These are phyloP conservation scores for Eunapius fragilis DNA, from an alignment of 37 sponge, comb jelly and placozoan species.

Conservation along the genomic window DNA sequence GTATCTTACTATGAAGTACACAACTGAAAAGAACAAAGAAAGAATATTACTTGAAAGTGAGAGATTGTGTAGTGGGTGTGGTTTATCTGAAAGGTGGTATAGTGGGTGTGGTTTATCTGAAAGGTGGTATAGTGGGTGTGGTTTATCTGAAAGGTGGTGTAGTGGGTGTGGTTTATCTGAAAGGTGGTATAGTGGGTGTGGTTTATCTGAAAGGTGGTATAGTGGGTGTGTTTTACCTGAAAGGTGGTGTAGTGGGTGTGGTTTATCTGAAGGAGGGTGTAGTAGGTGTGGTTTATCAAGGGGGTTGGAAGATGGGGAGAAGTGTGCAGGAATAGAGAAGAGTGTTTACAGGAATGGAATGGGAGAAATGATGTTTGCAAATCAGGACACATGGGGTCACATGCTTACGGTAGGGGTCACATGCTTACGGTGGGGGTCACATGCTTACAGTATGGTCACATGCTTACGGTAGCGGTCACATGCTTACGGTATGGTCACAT, in stretches of 20 bases:
- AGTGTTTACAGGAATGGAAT: too few relatives aligned
- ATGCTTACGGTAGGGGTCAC: too few relatives aligned
- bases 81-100: background rate
- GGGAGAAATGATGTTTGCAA: too few relatives aligned
- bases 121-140: background rate
- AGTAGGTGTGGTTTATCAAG: too few relatives aligned
- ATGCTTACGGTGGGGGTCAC: too few relatives aligned
- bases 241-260: background rate
- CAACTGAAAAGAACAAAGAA: constrained; percentile 40
- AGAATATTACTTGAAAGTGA: constrained; percentile 57
- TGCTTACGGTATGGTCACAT: too few relatives aligned
- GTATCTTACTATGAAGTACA: constrained; percentile 66
- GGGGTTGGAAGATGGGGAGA: background rate
- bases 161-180: background rate
- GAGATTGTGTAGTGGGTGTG: background rate
- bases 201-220: background rate
- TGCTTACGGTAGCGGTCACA: too few relatives aligned
- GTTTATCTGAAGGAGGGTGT: background rate
- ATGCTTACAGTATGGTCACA: too few relatives aligned
- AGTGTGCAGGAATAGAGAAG: too few relatives aligned
- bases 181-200: too few relatives aligned
- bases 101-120: background rate
- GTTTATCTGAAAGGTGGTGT: background rate
- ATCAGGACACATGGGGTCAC: too few relatives aligned
- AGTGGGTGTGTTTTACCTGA: background rate